A percentile compares a stretch with the other conserved stretches of the same genome.
These are phyloP conservation scores for Drosophila hawaiiensis DNA, from an alignment of 2,888 invertebrate genomes.

Conservation along the genomic window DNA sequence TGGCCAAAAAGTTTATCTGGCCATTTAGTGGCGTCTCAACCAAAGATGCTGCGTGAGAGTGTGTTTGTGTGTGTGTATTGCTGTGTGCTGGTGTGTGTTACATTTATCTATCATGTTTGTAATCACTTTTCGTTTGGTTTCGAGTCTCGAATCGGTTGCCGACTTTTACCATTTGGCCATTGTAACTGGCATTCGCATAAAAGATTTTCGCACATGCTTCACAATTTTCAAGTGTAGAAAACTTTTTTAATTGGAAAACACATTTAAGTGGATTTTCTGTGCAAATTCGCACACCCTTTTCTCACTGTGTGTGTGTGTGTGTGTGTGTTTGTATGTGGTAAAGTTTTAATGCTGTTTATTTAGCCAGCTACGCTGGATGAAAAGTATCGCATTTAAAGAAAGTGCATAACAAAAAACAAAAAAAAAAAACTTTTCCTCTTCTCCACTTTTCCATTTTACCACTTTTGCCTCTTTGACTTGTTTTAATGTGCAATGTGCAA, in stretches of 20 bases:
- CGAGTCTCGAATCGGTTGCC: conserved; percentile 39
- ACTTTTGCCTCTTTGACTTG: conserved; percentile 29
- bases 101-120: conserved; percentile 82
- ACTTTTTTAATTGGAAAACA: conserved; percentile 81
- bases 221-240: conserved; percentile 79
- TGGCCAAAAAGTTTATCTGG: conserved; percentile 80
- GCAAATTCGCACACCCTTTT: conserved; percentile 20
- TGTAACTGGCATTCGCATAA: conserved; percentile 78
- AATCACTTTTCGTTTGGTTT: conserved; percentile 81
- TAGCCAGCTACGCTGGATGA: conserved; percentile 12
- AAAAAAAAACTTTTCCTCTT: conserved; percentile 33
- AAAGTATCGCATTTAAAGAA: conserved; percentile 69
- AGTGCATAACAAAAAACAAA: conserved; percentile 36
- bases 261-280: conserved; percentile 79
- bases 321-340: conserved; percentile 24
- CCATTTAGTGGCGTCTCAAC: conserved; percentile 71
- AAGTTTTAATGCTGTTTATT: conserved; percentile 78
- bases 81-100: conserved; percentile 33
- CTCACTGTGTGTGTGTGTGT: conserved; percentile 17
- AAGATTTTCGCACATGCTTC: conserved; percentile 81
- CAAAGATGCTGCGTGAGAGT: conserved; percentile 65
- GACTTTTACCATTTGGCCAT: conserved; percentile 59
- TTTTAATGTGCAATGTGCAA: conserved; percentile 36
- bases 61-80: conserved; percentile 22
- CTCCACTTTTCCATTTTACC: conserved; percentile 1